Conservation (phyloP, 2,113 vertebrate genomes). For the Daphoenositta chrysoptera region DNA sequence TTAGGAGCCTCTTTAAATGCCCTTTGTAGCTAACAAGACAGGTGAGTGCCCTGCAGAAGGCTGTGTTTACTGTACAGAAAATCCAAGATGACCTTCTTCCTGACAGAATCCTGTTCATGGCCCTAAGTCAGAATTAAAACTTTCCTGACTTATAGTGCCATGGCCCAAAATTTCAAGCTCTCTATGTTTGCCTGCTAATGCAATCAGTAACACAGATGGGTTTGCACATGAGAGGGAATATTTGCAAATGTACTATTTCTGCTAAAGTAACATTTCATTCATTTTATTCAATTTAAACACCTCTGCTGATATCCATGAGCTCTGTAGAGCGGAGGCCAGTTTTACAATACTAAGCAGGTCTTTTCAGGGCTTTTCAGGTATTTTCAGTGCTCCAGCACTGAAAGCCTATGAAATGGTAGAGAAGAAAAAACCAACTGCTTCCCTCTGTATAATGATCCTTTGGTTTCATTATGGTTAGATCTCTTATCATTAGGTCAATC, state of each 20-base stretch:
- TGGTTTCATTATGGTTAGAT: neutral
- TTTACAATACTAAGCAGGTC: neutral
- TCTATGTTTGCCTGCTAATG: neutral
- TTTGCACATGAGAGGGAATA: neutral
- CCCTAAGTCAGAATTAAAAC: neutral
- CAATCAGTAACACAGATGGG: neutral
- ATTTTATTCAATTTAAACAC: neutral
- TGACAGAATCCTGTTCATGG: neutral
- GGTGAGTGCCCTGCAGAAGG: neutral
- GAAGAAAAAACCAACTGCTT: neutral
- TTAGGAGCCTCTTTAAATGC: neutral
- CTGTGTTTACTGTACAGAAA: neutral
- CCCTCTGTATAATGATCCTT: neutral
- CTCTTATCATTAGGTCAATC: fast-evolving
- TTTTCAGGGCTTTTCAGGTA: too few species aligned
- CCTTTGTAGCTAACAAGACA: neutral
- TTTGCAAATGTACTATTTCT: neutral
- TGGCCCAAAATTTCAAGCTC: neutral
- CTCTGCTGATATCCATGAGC: neutral
- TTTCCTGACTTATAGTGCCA: neutral
- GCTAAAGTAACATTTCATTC: neutral
- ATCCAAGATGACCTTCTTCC: neutral
- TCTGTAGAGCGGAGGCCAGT: neutral
- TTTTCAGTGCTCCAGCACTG: neutral
- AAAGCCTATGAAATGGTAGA: neutral